Percentiles rank a stretch among this genome's conserved stretches.
phyloP scores from a whole-genome alignment of 2,113 vertebrate genomes.

The Nothoprocta perdicaria region DNA sequence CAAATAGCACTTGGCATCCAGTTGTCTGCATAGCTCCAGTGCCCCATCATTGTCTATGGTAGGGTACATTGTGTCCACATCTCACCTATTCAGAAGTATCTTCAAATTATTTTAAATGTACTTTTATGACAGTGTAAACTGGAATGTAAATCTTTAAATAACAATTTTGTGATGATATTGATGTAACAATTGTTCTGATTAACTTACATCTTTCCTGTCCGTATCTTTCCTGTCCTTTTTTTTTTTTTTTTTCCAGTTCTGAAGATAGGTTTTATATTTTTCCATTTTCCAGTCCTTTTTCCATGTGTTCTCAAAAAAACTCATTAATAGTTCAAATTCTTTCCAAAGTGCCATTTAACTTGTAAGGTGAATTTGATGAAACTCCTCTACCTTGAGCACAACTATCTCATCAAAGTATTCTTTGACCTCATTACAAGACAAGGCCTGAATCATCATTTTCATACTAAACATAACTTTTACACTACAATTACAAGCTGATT shows the following conservation, averaged over 20 bases:
- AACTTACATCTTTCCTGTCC: background rate
- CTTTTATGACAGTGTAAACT: background rate
- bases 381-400: background rate
- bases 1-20: background rate
- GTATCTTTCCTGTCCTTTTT: background rate
- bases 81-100: background rate
- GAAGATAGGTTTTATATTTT: background rate
- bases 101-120: background rate
- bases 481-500: background rate
- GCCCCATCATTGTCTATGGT: background rate
- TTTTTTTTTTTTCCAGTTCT: background rate
- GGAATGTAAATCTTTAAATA: background rate
- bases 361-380: background rate
- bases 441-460: background rate
- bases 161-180: background rate
- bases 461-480: background rate
- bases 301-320: background rate
- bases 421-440: background rate
- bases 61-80: background rate
- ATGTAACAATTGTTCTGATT: background rate
- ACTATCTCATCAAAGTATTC: background rate
- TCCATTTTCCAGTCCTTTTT: background rate
- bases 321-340: background rate
- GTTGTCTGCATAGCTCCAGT: background rate
- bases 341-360: background rate